These are phyloP conservation scores for Eueides isabella DNA, from an alignment of 1,140 invertebrate species.

Conservation along the genomic window DNA sequence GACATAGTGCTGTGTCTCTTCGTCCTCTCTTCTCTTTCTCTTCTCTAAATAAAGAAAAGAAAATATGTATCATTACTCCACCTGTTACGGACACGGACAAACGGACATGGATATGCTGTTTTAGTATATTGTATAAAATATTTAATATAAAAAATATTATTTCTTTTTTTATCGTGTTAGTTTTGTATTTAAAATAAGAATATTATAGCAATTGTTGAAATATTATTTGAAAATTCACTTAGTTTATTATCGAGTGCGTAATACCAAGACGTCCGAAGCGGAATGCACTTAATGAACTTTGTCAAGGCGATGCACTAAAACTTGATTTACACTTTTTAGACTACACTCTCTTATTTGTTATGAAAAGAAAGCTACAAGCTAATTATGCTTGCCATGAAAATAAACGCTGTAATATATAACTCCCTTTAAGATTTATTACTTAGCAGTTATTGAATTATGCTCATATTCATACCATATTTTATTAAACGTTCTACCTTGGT, in stretches of 20 bases:
- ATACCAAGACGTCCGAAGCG: no score
- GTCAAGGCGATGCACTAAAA: slow-evolving; percentile 69
- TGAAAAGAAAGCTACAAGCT: slow-evolving; percentile 72
- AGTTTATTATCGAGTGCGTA: no score
- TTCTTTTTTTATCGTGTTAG: no score
- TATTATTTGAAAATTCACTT: not conserved
- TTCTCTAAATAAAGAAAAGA: not conserved
- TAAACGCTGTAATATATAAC: slow-evolving; percentile 62
- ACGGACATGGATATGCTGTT: no score
- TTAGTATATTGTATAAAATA: no score
- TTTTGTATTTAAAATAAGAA: no score
- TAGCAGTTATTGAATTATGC: slow-evolving; percentile 33
- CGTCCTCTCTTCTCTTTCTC: no score
- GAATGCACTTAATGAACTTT: not conserved
- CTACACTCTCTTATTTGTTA: slow-evolving; percentile 64
- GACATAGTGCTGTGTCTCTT: no score
- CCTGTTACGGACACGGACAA: no score
- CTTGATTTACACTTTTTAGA: slow-evolving; percentile 71
- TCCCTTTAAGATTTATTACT: slow-evolving; percentile 57
- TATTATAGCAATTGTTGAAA: not conserved
- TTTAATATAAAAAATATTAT: no score
- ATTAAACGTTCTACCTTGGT: slow-evolving; percentile 5
- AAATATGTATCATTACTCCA: no score
- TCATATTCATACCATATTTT: slow-evolving; percentile 35
- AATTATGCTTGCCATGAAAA: slow-evolving; percentile 63